Evolutionary conservation across 1,140 invertebrate genomes (phyloP), one percentile per base, ranked within the genome.

Genomic region (Apis mellifera): DNA sequence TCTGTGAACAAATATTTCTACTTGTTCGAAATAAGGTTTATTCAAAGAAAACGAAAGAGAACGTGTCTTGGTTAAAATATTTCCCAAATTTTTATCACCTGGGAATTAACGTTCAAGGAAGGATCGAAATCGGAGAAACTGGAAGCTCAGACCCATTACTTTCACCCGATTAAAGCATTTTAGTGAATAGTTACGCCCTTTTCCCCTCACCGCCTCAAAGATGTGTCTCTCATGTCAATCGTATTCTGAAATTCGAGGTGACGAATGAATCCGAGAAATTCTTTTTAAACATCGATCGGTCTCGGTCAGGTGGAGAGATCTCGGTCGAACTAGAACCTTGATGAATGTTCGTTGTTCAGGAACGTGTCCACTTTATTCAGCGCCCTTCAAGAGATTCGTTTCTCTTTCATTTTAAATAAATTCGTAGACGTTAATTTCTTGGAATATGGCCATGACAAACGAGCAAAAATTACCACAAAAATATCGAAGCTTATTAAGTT

Each of bases 251-350:
- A 85, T 83, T 78, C 62, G 75, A 78, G 57, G 81, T 83, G 80
- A 85, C 84, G 79, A 84, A 84, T 55, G 83, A 86, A 84, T 79
- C 76, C 17, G 64, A 82, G 71, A 82, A 86, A 83, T 85, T 83
- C 75, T 52, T 87, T 82, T 87, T 76, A 85, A 42, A 82, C 57
- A n/a, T 21, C 83, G 76, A 87, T 87, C 80, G 57, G 85, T 85
- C 65, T 85, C 85, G 85, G 83, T 87, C 79, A 87, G 85, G 85
- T 87, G 85, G 75, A 66, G 32, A 75, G 65, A 75, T 73, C 50
- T 62, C 15, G 17, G 26, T 21, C 32, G 42, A 69, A 55, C 68
- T 42, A 23, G n/a, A 32, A 60, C 21, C 17, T 17, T 11, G 32
- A 42, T 42, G 32, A 42, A 42, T 42, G 12, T 26, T 12, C 9